phyloP scores from a whole-genome alignment of 2,113 vertebrate species.

The Sinocyclocheilus anshuiensis region DNA sequence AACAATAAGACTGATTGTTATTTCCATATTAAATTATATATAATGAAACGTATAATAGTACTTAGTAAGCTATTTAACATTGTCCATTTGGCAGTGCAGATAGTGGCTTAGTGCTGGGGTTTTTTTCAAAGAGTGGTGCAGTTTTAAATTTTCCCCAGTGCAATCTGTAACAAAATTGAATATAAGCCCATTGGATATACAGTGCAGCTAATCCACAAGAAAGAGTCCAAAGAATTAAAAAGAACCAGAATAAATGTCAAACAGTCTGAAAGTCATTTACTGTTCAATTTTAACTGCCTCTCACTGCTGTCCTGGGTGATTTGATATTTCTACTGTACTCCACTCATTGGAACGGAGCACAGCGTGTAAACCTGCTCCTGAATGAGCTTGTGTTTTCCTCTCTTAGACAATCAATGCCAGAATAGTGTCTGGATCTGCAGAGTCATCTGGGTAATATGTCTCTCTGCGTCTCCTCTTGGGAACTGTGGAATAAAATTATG shows the following conservation, averaged over 20 bases:
- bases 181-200: background rate
- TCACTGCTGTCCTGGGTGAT: background rate
- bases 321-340: background rate
- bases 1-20: background rate
- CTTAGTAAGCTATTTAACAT: background rate
- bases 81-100: background rate
- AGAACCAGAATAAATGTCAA: background rate
- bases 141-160: background rate
- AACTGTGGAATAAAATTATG: conserved; percentile 37
- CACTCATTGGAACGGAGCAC: background rate
- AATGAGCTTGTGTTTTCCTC: conserved; percentile 36
- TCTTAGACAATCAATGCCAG: conserved; percentile 26
- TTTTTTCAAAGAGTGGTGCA: background rate
- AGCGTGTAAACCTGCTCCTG: conserved; percentile 9
- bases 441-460: conserved; percentile 3
- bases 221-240: background rate
- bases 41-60: background rate
- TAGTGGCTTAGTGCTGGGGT: background rate
- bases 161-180: background rate
- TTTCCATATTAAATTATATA: background rate
- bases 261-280: background rate
- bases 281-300: background rate
- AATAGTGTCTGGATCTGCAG: background rate
- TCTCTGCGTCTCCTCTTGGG: background rate
- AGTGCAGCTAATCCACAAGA: background rate